Evolutionary conservation across 1,140 invertebrate genomes (phyloP), one percentile per base, ranked within the genome.

Genomic region (Nomia melanderi): DNA sequence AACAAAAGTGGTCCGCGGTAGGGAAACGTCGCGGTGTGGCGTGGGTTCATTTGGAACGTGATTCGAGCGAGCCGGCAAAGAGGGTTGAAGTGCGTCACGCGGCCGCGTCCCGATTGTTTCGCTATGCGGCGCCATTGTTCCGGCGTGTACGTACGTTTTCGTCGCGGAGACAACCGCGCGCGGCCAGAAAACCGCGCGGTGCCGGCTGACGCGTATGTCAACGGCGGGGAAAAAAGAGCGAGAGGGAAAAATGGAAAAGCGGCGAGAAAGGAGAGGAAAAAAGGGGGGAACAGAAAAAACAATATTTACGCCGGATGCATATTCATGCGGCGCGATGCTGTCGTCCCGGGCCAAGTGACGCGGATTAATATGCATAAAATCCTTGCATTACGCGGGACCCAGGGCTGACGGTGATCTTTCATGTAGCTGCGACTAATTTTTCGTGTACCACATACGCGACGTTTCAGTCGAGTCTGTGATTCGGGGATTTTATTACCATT

Each of bases 301-400:
- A 50, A 84, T 88, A 70, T 88, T 87, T 83, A 79, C 75, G 63
- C n/a, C 63, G 14, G 72, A 89, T 89, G 78, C 86, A 88, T 88
- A 88, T 89, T 89, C 87, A 88, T 86, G 77, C 74, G 71, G 65
- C 65, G 73, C 70, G 80, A 83, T 56, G 75, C 70, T 53, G 39
- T 62, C 69, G 62, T 56, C 59, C 64, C 31, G 57, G 41, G 41
- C 74, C 78, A 60, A 70, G 83, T 76, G 71, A 78, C 62, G 78
- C 50, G 76, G 80, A 88, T 90, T 88, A 89, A 88, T 90, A 89
- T 90, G 87, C 88, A 90, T 89, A 86, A 81, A 79, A 83, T 79
- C 67, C 50, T 67, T 67, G 59, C 71, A 50, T 79, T 69, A 67
- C 67, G 27, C 27, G n/a, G n/a, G 56, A 33, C n/a, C 54, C 57